Base-by-base conservation (phyloP, 2,797 vertebrate species). In the Acanthornis magna region DNA sequence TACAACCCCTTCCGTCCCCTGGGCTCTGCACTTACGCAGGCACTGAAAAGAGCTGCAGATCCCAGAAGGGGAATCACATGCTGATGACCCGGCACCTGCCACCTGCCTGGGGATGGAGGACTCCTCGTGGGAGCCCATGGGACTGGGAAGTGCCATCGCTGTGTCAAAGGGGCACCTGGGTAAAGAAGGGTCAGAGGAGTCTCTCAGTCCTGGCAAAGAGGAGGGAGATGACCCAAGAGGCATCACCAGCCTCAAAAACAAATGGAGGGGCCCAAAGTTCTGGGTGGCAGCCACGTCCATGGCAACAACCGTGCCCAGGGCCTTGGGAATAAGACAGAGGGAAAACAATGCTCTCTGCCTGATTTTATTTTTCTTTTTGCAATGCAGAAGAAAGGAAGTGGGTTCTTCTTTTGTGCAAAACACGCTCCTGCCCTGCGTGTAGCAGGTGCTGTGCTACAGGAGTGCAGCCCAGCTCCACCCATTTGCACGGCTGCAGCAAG, bases 391-490 rank as follows among this genome's bases (percentile, higher is more conserved):
- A 94, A 96, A 97, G 96, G 96, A 97, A 94, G 96, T 96, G 96
- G 96, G 57, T 97, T 96, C 75, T 97, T 96, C 75, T 91, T 95
- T 71, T 91, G 93, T 84, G 89, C 95, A 97, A 96, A 97, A 96
- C 96, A 95, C 1, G 66, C 58, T 91, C 82, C 91, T 93, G 54
- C 87, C 72, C 51, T 91, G 79, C 3, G 20, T 83, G 91, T 89
- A 89, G 95, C 93, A 96, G 96, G 93, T 96, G 91, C 91, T 4
- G 70, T 25, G 80, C 84, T 91, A 72, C 55, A 45, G 94, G 89
- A 82, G 78, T 20, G 89, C 92, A 94, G 80, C 95, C 67, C 92
- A 95, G 95, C 96, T 96, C 95, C 96, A 97, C 95, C 96, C 89
- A 3, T 62, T 34, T 95, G 92, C 91, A 89, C 1, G 2, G 88